Conservation (phyloP, 2,888 invertebrate genomes). For the Epiblema foenella region DNA sequence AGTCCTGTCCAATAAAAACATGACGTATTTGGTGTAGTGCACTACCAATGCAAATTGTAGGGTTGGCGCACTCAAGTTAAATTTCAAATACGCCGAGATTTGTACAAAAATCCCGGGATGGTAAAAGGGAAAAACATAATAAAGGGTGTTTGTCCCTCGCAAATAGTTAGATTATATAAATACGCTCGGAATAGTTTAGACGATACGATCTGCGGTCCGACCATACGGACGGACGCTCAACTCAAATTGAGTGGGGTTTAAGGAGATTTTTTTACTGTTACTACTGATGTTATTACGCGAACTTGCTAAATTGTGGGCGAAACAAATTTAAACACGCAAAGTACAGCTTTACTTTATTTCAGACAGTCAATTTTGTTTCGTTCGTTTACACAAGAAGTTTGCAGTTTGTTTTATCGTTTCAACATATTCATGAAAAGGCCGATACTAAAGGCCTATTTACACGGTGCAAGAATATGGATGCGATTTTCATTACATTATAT, state of each 20-base stretch:
- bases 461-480: too few species aligned
- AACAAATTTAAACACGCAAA: constrained; percentile 24
- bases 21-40: neutral
- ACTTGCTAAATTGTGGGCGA: constrained; percentile 56
- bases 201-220: constrained; percentile 77
- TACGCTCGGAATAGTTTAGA: constrained; percentile 76
- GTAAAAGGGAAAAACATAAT: constrained; percentile 61
- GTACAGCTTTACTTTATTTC: neutral
- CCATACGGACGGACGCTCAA: constrained; percentile 48
- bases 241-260: constrained; percentile 78
- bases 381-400: neutral
- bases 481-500: too few species aligned
- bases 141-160: constrained; percentile 80
- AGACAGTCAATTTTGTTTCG: neutral
- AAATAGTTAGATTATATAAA: constrained; percentile 84
- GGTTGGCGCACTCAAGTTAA: constrained; percentile 22
- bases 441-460: neutral
- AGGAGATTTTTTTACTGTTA: constrained; percentile 69
- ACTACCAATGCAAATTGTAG: neutral
- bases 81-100: constrained; percentile 45
- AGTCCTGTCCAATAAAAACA: neutral
- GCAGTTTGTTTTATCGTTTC: neutral
- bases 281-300: constrained; percentile 49
- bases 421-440: neutral
- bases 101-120: constrained; percentile 48